Evolutionary conservation across 2,888 invertebrate genomes (phyloP), one percentile per base, ranked within the genome.

Genomic region (Cistogaster globosa): DNA sequence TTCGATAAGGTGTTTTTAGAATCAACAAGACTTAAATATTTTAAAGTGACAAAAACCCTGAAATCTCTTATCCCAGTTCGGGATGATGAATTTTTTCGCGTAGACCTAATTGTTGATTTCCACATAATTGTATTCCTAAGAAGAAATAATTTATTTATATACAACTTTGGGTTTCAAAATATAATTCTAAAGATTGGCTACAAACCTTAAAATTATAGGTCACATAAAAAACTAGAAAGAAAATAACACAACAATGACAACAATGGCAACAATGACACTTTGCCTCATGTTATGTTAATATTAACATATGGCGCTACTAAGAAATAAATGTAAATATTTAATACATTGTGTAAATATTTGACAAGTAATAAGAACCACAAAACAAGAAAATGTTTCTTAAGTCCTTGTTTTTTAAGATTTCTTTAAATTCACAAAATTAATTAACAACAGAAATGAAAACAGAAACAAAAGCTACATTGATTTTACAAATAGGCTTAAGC

Each of bases 311-410:
- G 42, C 1, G 12, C n/a, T 16, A 48, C 32, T 20, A 22, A 53
- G n/a, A 2, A 75, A 38, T n/a, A 74, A 53, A 8, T 74, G 11
- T 22, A 53, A 62, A 74, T 32, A 36, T 20, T 62, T 38, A 45
- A 71, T 7, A 18, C 26, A 32, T 48, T 12, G 14, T 20, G 26
- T 16, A 20, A 51, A 51, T 14, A 62, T 60, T 72, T 14, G 11
- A 62, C 60, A 74, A 62, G 38, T 16, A n/a, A 38, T 22, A 38
- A 62, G 16, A 48, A 48, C 45, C 5, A 18, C 4, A 20, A 26
- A 62, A 63, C 20, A 42, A 0, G 36, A 63, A 75, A 63, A 75
- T 63, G 7, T 75, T 42, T 63, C 18, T 45, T 75, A 63, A 60
- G 32, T 42, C 26, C 55, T 26, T 45, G 51, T 74, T 42, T 26